These are phyloP conservation scores for Liasis olivaceus DNA, from an alignment of 2,797 vertebrate genomes.

Conservation along the genomic window DNA sequence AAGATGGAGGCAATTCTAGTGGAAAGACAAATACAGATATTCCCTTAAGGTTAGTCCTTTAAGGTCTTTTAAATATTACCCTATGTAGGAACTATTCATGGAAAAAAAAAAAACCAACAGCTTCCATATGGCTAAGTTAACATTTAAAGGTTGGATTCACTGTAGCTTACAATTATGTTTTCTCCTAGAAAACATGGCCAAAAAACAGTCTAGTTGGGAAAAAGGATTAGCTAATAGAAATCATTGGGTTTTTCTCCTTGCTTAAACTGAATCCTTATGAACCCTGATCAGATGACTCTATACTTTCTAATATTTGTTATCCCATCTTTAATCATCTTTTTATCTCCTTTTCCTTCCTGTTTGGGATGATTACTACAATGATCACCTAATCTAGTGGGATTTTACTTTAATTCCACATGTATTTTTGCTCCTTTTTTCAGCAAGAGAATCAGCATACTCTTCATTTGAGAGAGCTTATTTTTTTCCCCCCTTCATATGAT, in stretches of 20 bases:
- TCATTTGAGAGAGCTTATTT: neutral
- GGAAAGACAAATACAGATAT: neutral
- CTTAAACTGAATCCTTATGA: conserved; percentile 40
- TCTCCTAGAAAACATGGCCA: conserved; percentile 20
- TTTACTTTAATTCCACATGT: conserved; percentile 35
- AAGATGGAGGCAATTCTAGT: neutral
- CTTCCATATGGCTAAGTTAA: neutral
- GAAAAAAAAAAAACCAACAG: neutral
- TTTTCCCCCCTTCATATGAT: neutral
- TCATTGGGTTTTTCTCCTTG: conserved; percentile 28
- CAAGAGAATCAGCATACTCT: neutral
- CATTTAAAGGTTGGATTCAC: neutral
- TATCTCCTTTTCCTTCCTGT: neutral
- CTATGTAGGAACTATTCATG: neutral
- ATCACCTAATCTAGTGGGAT: conserved; percentile 23
- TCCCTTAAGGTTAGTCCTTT: too few relatives aligned
- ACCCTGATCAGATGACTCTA: conserved; percentile 9
- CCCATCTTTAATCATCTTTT: conserved; percentile 9
- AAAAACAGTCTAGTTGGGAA: fast-evolving
- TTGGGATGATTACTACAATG: conserved; percentile 13
- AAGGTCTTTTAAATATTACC: neutral
- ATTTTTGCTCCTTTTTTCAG: conserved; percentile 12
- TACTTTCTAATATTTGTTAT: conserved; percentile 27
- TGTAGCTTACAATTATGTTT: neutral
- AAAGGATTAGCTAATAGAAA: neutral